phyloP scores from a whole-genome alignment of 2,113 vertebrate species.

The Nettapus auritus region DNA sequence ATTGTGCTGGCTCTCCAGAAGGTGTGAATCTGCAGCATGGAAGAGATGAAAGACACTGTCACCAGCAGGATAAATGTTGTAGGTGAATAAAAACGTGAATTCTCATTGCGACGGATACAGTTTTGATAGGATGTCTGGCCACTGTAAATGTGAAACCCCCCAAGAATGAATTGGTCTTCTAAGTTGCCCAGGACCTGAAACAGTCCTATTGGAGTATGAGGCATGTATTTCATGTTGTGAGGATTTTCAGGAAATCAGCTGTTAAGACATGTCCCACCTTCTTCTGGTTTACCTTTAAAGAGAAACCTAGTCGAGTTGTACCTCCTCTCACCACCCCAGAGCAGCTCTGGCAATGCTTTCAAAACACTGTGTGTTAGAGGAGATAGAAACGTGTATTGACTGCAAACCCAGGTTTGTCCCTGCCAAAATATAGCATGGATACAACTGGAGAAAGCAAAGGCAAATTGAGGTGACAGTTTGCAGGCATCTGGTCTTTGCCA shows the following conservation, averaged over 20 bases:
- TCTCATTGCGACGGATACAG: not conserved
- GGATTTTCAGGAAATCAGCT: not conserved
- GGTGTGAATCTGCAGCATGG: not conserved
- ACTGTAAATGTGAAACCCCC: not conserved
- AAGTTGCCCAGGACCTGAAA: not conserved
- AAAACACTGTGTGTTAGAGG: not conserved
- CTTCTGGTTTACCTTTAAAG: not conserved
- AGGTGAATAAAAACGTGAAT: not conserved
- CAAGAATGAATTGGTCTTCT: not conserved
- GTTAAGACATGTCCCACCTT: not conserved
- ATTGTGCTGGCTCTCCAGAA: not conserved
- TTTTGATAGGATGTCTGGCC: not conserved
- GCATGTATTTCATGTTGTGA: not conserved
- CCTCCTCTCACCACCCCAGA: not conserved
- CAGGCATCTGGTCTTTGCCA: not conserved
- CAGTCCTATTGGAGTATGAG: not conserved
- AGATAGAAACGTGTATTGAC: not conserved
- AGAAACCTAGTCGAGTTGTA: not conserved
- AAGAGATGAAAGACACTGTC: not conserved
- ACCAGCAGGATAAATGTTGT: accelerated
- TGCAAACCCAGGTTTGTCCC: not conserved
- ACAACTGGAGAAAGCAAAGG: not conserved
- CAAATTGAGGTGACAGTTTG: not conserved
- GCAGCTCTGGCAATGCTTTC: not conserved
- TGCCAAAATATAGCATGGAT: not conserved